A percentile compares a stretch with the other conserved stretches of the same genome.
These are phyloP conservation scores for Zosterops pallidus DNA, from an alignment of 2,113 vertebrate species.

Conservation along the genomic window DNA sequence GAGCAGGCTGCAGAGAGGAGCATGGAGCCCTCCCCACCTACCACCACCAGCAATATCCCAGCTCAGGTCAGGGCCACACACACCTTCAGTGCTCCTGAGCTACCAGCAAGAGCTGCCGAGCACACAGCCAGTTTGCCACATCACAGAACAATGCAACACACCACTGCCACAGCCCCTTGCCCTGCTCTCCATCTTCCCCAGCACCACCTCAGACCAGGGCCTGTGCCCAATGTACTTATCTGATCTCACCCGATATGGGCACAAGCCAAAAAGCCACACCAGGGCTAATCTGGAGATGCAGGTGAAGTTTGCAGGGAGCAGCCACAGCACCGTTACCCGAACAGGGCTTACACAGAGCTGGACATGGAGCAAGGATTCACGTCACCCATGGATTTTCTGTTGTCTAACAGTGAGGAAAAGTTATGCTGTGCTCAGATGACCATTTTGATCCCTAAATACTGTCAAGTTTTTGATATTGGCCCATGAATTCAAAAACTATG, in stretches of 20 bases:
- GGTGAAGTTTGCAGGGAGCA: neutral
- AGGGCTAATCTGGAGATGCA: neutral
- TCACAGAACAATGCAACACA: neutral
- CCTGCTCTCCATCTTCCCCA: neutral
- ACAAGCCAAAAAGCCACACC: slow-evolving; percentile 1
- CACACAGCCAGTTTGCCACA: neutral
- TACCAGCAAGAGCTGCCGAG: neutral
- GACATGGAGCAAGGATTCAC: neutral
- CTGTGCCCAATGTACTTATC: rapidly evolving
- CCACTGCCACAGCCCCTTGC: neutral
- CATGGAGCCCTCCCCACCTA: neutral
- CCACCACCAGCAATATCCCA: neutral
- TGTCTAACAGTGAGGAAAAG: neutral
- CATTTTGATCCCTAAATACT: neutral
- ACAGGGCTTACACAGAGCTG: neutral
- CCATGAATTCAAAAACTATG: neutral
- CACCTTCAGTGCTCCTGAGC: neutral
- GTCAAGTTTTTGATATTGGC: neutral
- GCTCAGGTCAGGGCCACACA: rapidly evolving
- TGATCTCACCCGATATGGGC: neutral
- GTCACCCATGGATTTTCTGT: neutral
- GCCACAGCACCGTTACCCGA: neutral
- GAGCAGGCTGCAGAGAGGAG: neutral
- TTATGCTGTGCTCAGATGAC: neutral
- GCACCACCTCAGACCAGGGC: neutral